Conservation (phyloP, 1,140 invertebrate species). For the Drosophila auraria region DNA sequence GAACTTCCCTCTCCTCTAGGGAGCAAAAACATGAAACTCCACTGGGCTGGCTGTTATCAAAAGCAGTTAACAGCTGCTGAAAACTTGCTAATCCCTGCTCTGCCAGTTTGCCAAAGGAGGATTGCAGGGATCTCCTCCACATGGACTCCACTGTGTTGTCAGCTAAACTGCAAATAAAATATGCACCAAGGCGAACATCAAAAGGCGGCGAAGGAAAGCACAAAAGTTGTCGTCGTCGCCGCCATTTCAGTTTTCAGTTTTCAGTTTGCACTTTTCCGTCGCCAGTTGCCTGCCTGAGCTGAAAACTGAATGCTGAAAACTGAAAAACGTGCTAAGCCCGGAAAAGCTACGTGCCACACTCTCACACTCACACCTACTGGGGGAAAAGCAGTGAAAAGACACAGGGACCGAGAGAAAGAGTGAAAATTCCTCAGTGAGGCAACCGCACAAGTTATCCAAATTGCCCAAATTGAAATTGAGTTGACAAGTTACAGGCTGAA, state of each 20-base stretch:
- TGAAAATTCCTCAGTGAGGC: constrained; percentile 47
- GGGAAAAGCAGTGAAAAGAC: constrained; percentile 9
- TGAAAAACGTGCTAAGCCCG: constrained; percentile 74
- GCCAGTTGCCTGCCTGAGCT: constrained; percentile 47
- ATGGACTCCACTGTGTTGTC: constrained; percentile 62
- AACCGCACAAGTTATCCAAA: constrained; percentile 80
- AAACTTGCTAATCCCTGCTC: constrained; percentile 41
- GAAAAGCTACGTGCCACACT: constrained; percentile 70
- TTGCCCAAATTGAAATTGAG: constrained; percentile 83
- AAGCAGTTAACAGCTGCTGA: constrained; percentile 45
- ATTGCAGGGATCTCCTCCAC: neutral
- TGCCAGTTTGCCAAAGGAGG: constrained; percentile 11
- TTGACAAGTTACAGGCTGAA: constrained; percentile 75
- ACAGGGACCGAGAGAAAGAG: neutral
- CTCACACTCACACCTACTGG: neutral
- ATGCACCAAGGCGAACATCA: constrained; percentile 77
- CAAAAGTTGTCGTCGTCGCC: constrained; percentile 60
- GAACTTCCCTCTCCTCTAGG: neutral
- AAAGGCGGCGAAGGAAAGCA: constrained; percentile 71
- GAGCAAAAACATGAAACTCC: constrained; percentile 24
- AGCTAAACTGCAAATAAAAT: constrained; percentile 81
- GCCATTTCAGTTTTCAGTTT: constrained; percentile 28
- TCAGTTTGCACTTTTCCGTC: constrained; percentile 26
- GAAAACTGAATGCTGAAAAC: constrained; percentile 30
- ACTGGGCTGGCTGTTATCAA: constrained; percentile 19